Conservation (phyloP, 2,113 vertebrate genomes). For the Malurus cyaneus region DNA sequence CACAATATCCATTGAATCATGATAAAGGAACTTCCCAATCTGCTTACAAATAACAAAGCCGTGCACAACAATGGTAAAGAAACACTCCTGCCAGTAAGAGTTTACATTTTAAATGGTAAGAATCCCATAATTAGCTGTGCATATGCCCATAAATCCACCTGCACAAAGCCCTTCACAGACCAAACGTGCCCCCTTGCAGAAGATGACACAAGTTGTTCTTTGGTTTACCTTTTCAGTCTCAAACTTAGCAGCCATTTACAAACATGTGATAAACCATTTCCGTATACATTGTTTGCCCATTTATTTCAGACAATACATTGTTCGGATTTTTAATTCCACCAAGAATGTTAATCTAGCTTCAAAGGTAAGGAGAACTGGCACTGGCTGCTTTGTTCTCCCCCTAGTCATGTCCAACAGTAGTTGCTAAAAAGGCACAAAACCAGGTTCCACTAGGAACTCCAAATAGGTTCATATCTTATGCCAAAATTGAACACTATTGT, state of each 20-base stretch:
- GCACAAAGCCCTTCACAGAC: neutral
- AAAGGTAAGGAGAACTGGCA: slow-evolving; percentile 11
- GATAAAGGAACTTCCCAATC: neutral
- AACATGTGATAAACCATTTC: neutral
- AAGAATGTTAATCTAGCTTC: slow-evolving; percentile 52
- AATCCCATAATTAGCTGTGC: neutral
- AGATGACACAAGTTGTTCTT: neutral
- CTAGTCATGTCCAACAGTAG: neutral
- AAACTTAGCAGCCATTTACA: neutral
- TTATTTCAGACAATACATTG: slow-evolving; percentile 1
- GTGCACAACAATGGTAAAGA: neutral
- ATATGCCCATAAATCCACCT: neutral
- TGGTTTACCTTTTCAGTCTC: neutral
- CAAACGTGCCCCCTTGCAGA: neutral
- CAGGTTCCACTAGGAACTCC: neutral
- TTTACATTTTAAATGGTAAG: neutral
- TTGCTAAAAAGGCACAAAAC: neutral
- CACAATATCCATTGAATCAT: rapidly evolving
- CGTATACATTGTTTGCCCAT: neutral
- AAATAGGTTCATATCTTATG: neutral
- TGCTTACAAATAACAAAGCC: neutral
- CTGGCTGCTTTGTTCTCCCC: neutral
- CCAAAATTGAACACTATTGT: neutral
- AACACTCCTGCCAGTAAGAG: neutral
- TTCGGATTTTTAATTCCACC: neutral